Base-by-base conservation (phyloP, 2,797 vertebrate species). In the Botia almorhae region DNA sequence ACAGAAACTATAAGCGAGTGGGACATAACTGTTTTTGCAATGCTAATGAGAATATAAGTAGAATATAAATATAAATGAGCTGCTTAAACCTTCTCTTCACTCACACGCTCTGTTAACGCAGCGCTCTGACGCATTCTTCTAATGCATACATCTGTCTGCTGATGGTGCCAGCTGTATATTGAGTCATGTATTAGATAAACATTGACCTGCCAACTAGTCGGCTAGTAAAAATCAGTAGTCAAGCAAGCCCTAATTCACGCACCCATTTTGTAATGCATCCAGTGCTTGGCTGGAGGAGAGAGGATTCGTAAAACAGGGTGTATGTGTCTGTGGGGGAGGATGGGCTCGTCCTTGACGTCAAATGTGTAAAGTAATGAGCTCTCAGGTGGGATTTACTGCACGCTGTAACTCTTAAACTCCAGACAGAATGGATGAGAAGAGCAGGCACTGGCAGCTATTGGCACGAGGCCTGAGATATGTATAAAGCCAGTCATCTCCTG, bases 391-490 rank as follows among this genome's bases (percentile, higher is more conserved):
- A 85, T 86, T 84, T 88, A 85, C 63, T 48, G 70, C 61, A 8
- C 12, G 76, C 63, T 74, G 78, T 84, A 80, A 85, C 82, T 84
- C 82, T 61, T 51, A 46, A 80, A 76, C 77, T 75, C 71, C 17
- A 78, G 43, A 68, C 73, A 80, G 79, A 76, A 80, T 80, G 82
- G 84, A 87, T 85, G 85, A 85, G 82, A 78, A 76, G 82, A 82
- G 78, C 69, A 82, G 82, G 71, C 56, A 53, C 36, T 76, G 77
- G 65, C 77, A 79, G 80, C 58, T 70, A 64, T 74, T 79, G 70
- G 80, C 80, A 74, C 58, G 51, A 58, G 82, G 85, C 73, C 74
- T 77, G 81, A 83, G 82, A 80, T 82, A 86, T 84, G 80, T 86
- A 86, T 33, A 86, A 86, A 23, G 76, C 56, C 78, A 71, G 78